Base-by-base conservation (phyloP, 1,140 invertebrate genomes). In the Heterodera carotae region DNA sequence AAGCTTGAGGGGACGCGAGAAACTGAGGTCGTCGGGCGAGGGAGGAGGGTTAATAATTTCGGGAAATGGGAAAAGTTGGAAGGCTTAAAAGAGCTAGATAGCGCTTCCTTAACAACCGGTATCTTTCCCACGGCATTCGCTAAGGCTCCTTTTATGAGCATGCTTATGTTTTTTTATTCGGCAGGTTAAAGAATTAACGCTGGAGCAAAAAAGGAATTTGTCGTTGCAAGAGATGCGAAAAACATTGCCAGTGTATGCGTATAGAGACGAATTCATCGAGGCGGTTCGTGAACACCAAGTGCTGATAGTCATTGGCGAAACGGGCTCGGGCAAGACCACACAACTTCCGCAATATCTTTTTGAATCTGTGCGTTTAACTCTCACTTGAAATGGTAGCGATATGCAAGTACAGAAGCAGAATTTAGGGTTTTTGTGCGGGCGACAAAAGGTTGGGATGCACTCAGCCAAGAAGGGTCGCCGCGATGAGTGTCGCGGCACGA, bases 321-420 rank as follows among this genome's bases (percentile, higher is more conserved):
- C 90, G 0, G 90, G 89, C 0, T 89, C 84, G 18, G 92, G 97
- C 6, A 98, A 98, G 91, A 99, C 97, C 0, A 99, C 97, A 6
- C 97, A 99, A 89, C 94, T 99, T 80, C 95, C 97, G 10, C 97
- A 99, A 88, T 99, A 97, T 90, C 90, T 99, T 0, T 91, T 94
- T 87, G 93, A 99, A 87, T 93, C 94, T 64, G 95, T 95, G 64
- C 95, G 88, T 88, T 48, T 83, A 22, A 66, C 7, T 31, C 25
- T 3, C 33, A n/a, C 29, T 18, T 18, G 80, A 10, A 29, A n/a
- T n/a, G n/a, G n/a, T n/a, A 10, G 31, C 10, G 8, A 25, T 80
- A 15, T 77, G 53, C 18, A 10, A 18, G 4, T 66, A 29, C 60
- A 27, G 8, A 77, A 39, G n/a, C 53, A n/a, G 7, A 33, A 33